Evolutionary conservation across 2,888 invertebrate genomes (phyloP).

Genomic region (Vanessa cardui): DNA sequence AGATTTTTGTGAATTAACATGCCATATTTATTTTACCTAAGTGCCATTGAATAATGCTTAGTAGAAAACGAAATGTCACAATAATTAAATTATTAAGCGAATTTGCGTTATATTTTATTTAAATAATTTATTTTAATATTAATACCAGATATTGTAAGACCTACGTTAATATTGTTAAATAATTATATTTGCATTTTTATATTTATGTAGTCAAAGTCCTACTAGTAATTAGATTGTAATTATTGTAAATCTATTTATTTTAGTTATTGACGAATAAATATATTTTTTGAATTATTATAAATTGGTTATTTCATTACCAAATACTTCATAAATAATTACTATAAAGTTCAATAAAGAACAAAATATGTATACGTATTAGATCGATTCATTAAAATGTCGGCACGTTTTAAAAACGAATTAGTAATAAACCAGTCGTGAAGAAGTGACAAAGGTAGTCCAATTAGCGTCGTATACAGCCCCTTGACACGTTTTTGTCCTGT

Average conservation of each 20-base stretch:
- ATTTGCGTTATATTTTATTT: conserved; percentile 18
- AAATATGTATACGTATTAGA: neutral
- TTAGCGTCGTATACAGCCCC: conserved; percentile 17
- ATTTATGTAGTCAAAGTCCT: conserved; percentile 52
- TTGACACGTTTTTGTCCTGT: conserved; percentile 25
- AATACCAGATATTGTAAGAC: conserved; percentile 8
- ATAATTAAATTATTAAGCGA: conserved; percentile 6
- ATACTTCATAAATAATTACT: neutral
- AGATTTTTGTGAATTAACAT: conserved; percentile 42
- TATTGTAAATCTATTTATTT: conserved; percentile 48
- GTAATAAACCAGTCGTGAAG: neutral
- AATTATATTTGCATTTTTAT: conserved; percentile 39
- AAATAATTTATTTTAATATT: neutral
- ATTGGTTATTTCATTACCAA: neutral
- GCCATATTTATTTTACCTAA: conserved; percentile 45
- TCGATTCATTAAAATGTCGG: neutral
- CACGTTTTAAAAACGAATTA: neutral
- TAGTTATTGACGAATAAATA: conserved; percentile 23
- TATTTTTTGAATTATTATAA: neutral
- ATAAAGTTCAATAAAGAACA: neutral
- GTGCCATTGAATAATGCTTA: conserved; percentile 52
- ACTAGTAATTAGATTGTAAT: conserved; percentile 60
- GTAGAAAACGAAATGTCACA: conserved; percentile 23
- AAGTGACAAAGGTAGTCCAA: conserved; percentile 19
- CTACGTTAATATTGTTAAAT: conserved; percentile 13